Evolutionary conservation across 2,797 vertebrate genomes (phyloP), one percentile per base, ranked within the genome.

Genomic region (Ptychadena robeensis): DNA sequence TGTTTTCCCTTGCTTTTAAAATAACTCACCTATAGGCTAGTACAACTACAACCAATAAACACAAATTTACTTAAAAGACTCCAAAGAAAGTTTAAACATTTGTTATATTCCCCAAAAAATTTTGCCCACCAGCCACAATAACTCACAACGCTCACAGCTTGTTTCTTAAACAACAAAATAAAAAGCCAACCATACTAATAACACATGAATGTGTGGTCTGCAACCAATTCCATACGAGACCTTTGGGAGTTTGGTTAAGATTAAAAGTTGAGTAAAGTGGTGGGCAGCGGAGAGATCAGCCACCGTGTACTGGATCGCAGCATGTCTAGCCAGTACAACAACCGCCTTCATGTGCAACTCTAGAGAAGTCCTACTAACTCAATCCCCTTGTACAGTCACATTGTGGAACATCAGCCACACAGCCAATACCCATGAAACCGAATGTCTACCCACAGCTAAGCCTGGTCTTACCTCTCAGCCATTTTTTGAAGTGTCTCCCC

Each of bases 401-500:
- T 28, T 25, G 30, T 48, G 64, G 3, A 73, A 57, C 40, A 11
- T 30, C 18, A 73, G 6, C 30, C 78, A 32, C 44, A 57, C 71
- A 27, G 12, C 18, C 75, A 12, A 31, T 22, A 22, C n/a, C 18
- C 3, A 22, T 11, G 14, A 8, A 53, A 53, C 18, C 15, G 7
- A 4, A 18, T 5, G 4, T 53, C 44, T 7, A 25, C 34, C 9
- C 37, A n/a, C 38, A 30, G 15, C n/a, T 37, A n/a, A 30, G n/a
- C 30, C 31, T 9, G 8, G 14, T 25, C 76, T 83, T 84, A 84
- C 82, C 82, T 80, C 31, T 84, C 76, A 80, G 82, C 76, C 82
- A 84, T 84, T 37, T 68, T 32, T 65, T 3, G 53, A 11, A 14
- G 40, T 61, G 40, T 68, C 38, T 65, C 48, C 76, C 79, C 70